A percentile compares a stretch with the other conserved stretches of the same genome.
These are phyloP conservation scores for Liolophura sinensis DNA, from an alignment of 1,140 invertebrate species.

Conservation along the genomic window DNA sequence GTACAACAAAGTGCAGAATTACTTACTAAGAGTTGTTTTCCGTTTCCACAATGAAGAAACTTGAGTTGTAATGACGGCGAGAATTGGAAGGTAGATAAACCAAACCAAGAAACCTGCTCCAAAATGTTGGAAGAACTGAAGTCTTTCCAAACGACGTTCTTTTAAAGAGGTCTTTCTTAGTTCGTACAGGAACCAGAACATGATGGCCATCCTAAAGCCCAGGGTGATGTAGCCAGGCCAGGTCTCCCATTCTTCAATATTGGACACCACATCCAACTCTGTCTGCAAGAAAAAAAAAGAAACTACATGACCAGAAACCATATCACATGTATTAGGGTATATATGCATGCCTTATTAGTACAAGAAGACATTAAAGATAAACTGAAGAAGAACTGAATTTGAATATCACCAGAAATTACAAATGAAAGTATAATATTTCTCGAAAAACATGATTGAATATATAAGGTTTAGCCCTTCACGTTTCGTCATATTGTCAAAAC, in stretches of 20 bases:
- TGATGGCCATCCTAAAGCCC: conserved; percentile 82
- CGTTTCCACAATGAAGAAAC: conserved; percentile 93
- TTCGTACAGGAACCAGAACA: conserved; percentile 94
- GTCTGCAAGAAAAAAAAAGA: conserved; percentile 65
- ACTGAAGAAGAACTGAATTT: no score
- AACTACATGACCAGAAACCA: no score
- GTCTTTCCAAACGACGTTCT: conserved; percentile 69
- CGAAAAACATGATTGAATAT: no score
- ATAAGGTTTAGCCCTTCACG: no score
- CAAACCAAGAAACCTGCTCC: conserved; percentile 96
- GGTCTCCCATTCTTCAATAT: conserved; percentile 96
- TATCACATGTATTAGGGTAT: no score
- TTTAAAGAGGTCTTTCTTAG: conserved; percentile 64
- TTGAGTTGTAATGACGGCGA: conserved; percentile 90
- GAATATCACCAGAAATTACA: no score
- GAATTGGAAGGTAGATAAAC: conserved; percentile 95
- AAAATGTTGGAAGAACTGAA: conserved; percentile 93
- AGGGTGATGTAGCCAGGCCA: conserved; percentile 94
- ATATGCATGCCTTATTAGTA: no score
- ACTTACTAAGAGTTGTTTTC: conserved; percentile 88
- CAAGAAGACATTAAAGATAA: no score
- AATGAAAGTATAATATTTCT: no score
- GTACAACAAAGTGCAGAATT: neutral
- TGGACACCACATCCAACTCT: conserved; percentile 93
- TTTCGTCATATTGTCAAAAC: no score